Evolutionary conservation across 2,888 invertebrate genomes (phyloP), one percentile per base, ranked within the genome.

Genomic region (Pammene aurita): DNA sequence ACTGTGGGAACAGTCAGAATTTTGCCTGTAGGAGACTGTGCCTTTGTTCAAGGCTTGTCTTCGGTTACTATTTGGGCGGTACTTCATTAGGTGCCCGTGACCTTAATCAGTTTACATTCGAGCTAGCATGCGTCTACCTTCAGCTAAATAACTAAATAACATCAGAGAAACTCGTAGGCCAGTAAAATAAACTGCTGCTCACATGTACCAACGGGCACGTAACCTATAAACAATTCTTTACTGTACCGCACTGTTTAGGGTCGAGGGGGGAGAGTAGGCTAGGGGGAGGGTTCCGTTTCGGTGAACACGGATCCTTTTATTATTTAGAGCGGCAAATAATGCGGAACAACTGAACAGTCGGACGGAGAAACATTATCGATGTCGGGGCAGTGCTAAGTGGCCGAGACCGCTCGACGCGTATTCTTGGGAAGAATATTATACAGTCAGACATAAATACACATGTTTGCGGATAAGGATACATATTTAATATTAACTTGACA

Each of bases 281-380:
- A 26, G 26, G n/a, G 5, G 44, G 56, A 13, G 26, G 41, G 61
- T 62, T 67, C 48, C 38, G 62, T 34, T 62, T 56, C 55, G 46
- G 63, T 63, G 50, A 42, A 50, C 62, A 16, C 56, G 67, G 62
- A 62, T 57, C 67, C 63, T 63, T 68, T 57, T 57, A 68, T 68
- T 68, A 68, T 68, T 68, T 68, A 68, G 67, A 63, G 50, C 61
- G 58, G 61, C 67, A 68, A 68, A 68, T 68, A 68, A 63, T 63
- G 57, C 57, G 63, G 67, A 67, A 50, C 46, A 42, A 13, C 44
- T 11, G 13, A 44, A 44, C 55, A 34, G 66, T 60, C 35, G 13
- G 65, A 48, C 26, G 16, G 42, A 13, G 66, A 60, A 18, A 61
- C 26, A 41, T 46, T 67, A 60, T 26, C 44, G 60, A 38, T 26